A percentile compares a stretch with the other conserved stretches of the same genome.
phyloP scores from a whole-genome alignment of 2,797 vertebrate species.

The Acestrorhynchus altus region DNA sequence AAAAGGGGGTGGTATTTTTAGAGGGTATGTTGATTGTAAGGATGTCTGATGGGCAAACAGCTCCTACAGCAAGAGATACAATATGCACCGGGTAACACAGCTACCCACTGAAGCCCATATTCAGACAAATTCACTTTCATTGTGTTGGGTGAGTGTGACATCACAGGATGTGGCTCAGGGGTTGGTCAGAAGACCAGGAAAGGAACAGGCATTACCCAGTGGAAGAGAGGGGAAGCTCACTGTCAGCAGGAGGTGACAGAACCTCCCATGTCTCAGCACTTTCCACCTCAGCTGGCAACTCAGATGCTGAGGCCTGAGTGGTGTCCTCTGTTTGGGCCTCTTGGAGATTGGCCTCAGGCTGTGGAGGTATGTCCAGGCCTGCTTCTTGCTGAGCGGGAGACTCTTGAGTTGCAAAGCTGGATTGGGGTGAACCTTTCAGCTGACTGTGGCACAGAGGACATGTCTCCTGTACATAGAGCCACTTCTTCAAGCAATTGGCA shows the following conservation, averaged over 20 bases:
- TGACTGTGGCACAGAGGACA: slow-evolving; percentile 96
- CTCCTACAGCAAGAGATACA: slow-evolving; percentile 17
- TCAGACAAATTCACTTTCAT: slow-evolving; percentile 14
- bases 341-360: slow-evolving; percentile 15
- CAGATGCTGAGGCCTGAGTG: background rate
- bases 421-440: slow-evolving; percentile 88
- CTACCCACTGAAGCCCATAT: slow-evolving; percentile 21
- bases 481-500: slow-evolving; percentile 98
- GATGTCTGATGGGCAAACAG: slow-evolving; percentile 13
- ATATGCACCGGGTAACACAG: slow-evolving; percentile 3
- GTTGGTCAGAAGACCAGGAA: slow-evolving; percentile 1
- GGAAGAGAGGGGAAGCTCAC: slow-evolving; percentile 23
- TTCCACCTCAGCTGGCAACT: slow-evolving; percentile 7
- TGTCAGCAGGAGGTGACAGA: background rate
- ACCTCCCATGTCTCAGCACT: background rate
- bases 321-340: slow-evolving; percentile 18
- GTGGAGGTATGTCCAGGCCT: slow-evolving; percentile 10
- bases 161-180: slow-evolving; percentile 36
- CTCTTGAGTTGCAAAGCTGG: slow-evolving; percentile 66
- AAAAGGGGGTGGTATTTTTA: background rate
- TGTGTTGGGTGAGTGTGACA: slow-evolving; percentile 38
- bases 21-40: slow-evolving; percentile 38
- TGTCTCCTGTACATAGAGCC: slow-evolving; percentile 97
- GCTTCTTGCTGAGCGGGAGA: slow-evolving; percentile 66
- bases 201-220: slow-evolving; percentile 23